These are phyloP conservation scores for Gulo gulo DNA, from an alignment of 2,113 vertebrate species.

Conservation along the genomic window DNA sequence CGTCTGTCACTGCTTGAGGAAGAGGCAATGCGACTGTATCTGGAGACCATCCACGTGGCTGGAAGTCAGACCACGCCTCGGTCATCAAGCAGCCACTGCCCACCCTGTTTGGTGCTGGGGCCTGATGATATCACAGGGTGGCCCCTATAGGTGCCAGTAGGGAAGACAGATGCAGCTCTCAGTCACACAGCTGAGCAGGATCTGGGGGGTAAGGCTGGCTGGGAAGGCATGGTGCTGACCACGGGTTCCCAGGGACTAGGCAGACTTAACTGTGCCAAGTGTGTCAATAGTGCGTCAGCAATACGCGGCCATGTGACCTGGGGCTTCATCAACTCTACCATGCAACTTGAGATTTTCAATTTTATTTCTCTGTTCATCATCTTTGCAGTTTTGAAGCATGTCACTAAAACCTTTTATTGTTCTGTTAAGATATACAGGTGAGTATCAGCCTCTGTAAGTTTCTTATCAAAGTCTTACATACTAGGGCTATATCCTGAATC, in stretches of 20 bases:
- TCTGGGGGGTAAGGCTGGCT: conserved; percentile 86
- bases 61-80: conserved; percentile 87
- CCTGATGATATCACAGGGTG: conserved; percentile 88
- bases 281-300: conserved; percentile 91
- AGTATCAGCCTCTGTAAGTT: conserved; percentile 91
- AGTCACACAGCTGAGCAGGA: conserved; percentile 78
- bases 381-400: conserved; percentile 92
- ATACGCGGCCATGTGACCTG: conserved; percentile 91
- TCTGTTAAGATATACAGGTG: conserved; percentile 93
- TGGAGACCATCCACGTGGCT: conserved; percentile 87
- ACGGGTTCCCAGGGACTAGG: conserved; percentile 85
- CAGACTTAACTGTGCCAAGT: conserved; percentile 87
- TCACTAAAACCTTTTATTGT: conserved; percentile 94
- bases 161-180: conserved; percentile 88
- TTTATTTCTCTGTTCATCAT: conserved; percentile 92
- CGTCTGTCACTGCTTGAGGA: conserved; percentile 92
- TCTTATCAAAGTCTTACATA: conserved; percentile 92
- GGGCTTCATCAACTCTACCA: conserved; percentile 93
- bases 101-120: conserved; percentile 90
- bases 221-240: conserved; percentile 87
- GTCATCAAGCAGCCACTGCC: conserved; percentile 89
- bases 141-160: conserved; percentile 87
- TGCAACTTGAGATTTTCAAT: conserved; percentile 84
- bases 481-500: conserved; percentile 90
- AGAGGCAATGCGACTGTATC: conserved; percentile 90